Conservation (phyloP, 1,140 invertebrate genomes). For the Akabosia matsudoensis region DNA sequence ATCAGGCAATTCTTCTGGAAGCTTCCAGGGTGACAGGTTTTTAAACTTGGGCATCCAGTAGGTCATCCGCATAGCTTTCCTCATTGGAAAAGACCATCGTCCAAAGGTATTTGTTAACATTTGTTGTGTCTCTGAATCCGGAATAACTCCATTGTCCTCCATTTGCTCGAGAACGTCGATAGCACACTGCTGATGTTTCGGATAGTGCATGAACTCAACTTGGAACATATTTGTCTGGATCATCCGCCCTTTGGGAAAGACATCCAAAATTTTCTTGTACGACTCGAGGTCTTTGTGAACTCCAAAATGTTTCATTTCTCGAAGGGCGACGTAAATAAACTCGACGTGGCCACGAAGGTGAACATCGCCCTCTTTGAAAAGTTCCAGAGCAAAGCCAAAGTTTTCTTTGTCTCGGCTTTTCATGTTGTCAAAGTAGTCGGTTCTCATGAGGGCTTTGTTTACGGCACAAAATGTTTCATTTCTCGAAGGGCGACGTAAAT, state of each 20-base stretch:
- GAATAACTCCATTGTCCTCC: constrained; percentile 88
- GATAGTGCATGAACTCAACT: constrained; percentile 85
- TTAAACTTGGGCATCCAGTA: constrained; percentile 99
- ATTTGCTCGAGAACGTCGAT: constrained; percentile 83
- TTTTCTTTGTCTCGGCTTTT: constrained; percentile 67
- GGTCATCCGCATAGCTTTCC: constrained; percentile 86
- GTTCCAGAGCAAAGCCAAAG: constrained; percentile 70
- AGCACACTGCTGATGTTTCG: constrained; percentile 88
- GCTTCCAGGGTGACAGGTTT: constrained; percentile 81
- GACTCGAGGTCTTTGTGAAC: constrained; percentile 84
- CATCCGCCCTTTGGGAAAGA: constrained; percentile 89
- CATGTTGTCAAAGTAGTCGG: constrained; percentile 55
- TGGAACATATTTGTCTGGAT: constrained; percentile 76
- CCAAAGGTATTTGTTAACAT: constrained; percentile 84
- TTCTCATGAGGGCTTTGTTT: constrained; percentile 33
- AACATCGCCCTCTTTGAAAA: constrained; percentile 62
- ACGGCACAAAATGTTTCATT: constrained; percentile 65
- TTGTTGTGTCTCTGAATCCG: constrained; percentile 80
- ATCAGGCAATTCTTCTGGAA: constrained; percentile 70
- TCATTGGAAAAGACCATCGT: constrained; percentile 66
- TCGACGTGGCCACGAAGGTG: constrained; percentile 78
- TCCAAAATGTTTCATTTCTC: constrained; percentile 83
- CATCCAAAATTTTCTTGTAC: constrained; percentile 85
- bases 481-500: constrained; percentile 81
- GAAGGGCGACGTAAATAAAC: constrained; percentile 86